These are phyloP conservation scores for Ptychobarbus kaznakovi DNA, from an alignment of 2,797 vertebrate species.

Conservation along the genomic window DNA sequence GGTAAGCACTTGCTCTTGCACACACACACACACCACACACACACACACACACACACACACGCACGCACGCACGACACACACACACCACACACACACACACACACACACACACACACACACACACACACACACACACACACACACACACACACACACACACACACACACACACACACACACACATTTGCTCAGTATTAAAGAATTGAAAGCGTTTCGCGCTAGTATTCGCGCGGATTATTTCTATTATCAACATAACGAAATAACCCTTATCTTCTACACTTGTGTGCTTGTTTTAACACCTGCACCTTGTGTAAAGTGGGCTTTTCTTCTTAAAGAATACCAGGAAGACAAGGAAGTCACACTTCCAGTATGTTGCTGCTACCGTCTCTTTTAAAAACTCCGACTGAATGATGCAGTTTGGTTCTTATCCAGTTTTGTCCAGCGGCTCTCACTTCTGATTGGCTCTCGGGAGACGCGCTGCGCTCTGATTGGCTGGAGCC, in stretches of 20 bases:
- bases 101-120: too few species aligned
- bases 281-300: background rate
- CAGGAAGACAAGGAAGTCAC: conserved; percentile 48
- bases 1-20: too few species aligned
- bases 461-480: conserved; percentile 14
- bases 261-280: background rate
- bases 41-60: too few species aligned
- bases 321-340: conserved; percentile 49
- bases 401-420: background rate
- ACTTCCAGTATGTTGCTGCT: conserved; percentile 28
- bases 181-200: too few species aligned
- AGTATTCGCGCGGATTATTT: background rate
- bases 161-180: too few species aligned
- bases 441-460: conserved; percentile 51
- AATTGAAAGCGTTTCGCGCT: background rate
- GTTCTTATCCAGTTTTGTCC: conserved; percentile 43
- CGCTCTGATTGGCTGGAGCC: conserved; percentile 59
- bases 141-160: too few species aligned
- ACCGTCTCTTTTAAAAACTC: conserved; percentile 10
- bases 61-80: too few species aligned
- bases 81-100: too few species aligned
- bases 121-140: too few species aligned
- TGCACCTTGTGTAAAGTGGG: background rate
- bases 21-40: too few species aligned
- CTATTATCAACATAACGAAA: background rate